phyloP scores from a whole-genome alignment of 1,140 invertebrate species.

The Yoshiicerus persimilis region DNA sequence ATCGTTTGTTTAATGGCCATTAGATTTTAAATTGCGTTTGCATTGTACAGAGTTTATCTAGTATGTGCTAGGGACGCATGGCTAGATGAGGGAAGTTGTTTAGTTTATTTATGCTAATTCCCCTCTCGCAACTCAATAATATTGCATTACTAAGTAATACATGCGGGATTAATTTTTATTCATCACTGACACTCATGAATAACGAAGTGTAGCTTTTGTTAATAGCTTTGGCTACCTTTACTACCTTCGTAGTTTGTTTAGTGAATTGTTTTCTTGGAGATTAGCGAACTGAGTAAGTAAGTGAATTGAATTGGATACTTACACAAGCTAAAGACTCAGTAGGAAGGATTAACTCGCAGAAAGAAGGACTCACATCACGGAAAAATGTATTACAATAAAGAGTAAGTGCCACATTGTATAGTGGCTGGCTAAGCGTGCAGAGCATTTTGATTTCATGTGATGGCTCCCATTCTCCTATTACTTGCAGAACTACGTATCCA shows the following conservation, averaged over 20 bases:
- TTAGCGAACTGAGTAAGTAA: neutral
- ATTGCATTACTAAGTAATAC: neutral
- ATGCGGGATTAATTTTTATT: constrained; percentile 23
- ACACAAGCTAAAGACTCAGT: neutral
- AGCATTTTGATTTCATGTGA: neutral
- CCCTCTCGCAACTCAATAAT: neutral
- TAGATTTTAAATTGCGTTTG: neutral
- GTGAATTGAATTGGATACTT: neutral
- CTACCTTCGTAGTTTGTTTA: neutral
- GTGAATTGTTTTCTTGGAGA: neutral
- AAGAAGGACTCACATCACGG: neutral
- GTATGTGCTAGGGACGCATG: neutral
- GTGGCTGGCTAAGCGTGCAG: neutral
- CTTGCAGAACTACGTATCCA: neutral
- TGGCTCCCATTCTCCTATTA: neutral
- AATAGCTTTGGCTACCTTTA: neutral
- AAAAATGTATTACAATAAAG: neutral
- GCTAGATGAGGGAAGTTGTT: neutral
- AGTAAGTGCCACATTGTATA: neutral
- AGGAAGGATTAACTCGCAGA: neutral
- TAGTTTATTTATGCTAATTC: constrained; percentile 18
- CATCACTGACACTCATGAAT: neutral
- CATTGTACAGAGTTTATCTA: neutral
- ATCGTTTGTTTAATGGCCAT: constrained; percentile 1
- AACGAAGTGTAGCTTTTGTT: neutral